These are phyloP conservation scores for Dicranocentrus wangi DNA, from an alignment of 2,888 invertebrate species.

Conservation along the genomic window DNA sequence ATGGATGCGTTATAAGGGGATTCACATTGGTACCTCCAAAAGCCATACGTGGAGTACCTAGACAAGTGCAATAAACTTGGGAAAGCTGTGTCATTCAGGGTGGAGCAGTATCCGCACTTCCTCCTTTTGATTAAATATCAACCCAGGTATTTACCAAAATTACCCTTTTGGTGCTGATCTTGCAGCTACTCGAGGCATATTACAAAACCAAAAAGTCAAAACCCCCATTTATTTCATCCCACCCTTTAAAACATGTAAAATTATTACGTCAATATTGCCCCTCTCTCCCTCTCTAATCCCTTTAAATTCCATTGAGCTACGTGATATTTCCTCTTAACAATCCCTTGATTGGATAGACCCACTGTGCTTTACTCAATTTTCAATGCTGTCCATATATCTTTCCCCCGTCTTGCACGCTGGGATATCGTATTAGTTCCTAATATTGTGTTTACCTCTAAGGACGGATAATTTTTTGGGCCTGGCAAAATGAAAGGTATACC, in stretches of 20 bases:
- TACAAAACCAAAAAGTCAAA: conserved; percentile 12
- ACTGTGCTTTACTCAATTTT: conserved; percentile 15
- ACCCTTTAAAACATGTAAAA: conserved; percentile 28
- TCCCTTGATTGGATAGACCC: conserved; percentile 9
- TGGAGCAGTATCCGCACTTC: not conserved
- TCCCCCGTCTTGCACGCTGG: too few species aligned
- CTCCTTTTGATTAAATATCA: conserved; percentile 40
- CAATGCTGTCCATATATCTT: too few species aligned
- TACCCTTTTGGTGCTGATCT: not conserved
- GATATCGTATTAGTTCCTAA: too few species aligned
- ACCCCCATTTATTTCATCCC: conserved; percentile 12
- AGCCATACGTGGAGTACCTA: too few species aligned
- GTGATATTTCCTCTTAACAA: conserved; percentile 41
- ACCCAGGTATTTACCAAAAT: conserved; percentile 9
- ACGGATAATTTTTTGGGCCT: too few species aligned
- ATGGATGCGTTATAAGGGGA: too few species aligned
- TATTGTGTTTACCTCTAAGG: too few species aligned
- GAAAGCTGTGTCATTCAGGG: too few species aligned
- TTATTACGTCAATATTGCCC: conserved; percentile 49
- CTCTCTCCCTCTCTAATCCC: conserved; percentile 39
- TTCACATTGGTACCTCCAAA: too few species aligned
- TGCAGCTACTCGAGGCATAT: not conserved
- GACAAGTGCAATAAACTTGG: too few species aligned
- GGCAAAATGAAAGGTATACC: too few species aligned
- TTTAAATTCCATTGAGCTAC: conserved; percentile 45